Percentiles rank a stretch among this genome's conserved stretches.
Conservation (phyloP, 2,113 vertebrate species). For the Motacilla tschutschensis region DNA sequence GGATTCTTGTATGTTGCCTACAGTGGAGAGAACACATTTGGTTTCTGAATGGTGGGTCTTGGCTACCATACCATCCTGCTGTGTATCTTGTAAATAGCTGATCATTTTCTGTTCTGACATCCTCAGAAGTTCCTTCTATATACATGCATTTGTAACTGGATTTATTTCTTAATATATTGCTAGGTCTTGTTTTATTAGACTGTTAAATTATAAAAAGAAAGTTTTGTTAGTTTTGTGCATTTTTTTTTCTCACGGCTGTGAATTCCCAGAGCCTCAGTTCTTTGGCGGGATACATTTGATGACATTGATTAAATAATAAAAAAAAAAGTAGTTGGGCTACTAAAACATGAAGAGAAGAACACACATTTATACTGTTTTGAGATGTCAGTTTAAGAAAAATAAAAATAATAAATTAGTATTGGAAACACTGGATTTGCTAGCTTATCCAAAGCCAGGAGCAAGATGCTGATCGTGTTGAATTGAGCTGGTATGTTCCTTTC, state of each 20-base stretch:
- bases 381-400: slow-evolving; percentile 65
- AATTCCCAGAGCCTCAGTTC: slow-evolving; percentile 59
- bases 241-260: slow-evolving; percentile 59
- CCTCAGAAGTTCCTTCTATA: slow-evolving; percentile 57
- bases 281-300: slow-evolving; percentile 54
- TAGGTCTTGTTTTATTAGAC: slow-evolving; percentile 73
- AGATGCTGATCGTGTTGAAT: slow-evolving; percentile 64
- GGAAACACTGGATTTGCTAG: slow-evolving; percentile 68
- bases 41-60: slow-evolving; percentile 74
- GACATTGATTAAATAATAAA: slow-evolving; percentile 69
- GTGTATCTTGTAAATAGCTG: slow-evolving; percentile 78
- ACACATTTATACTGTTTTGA: slow-evolving; percentile 58
- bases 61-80: slow-evolving; percentile 53
- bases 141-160: slow-evolving; percentile 77
- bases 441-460: slow-evolving; percentile 46
- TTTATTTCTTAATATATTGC: slow-evolving; percentile 79
- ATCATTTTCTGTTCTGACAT: slow-evolving; percentile 63
- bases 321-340: slow-evolving; percentile 74
- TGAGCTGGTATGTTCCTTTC: slow-evolving; percentile 69
- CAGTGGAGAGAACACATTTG: slow-evolving; percentile 97
- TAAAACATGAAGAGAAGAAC: slow-evolving; percentile 70
- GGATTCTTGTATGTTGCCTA: slow-evolving; percentile 97
- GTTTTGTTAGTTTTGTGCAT: slow-evolving; percentile 66
- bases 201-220: slow-evolving; percentile 73
- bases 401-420: slow-evolving; percentile 59